Base-by-base conservation (phyloP, 2,113 vertebrate species). In the Meles meles region DNA sequence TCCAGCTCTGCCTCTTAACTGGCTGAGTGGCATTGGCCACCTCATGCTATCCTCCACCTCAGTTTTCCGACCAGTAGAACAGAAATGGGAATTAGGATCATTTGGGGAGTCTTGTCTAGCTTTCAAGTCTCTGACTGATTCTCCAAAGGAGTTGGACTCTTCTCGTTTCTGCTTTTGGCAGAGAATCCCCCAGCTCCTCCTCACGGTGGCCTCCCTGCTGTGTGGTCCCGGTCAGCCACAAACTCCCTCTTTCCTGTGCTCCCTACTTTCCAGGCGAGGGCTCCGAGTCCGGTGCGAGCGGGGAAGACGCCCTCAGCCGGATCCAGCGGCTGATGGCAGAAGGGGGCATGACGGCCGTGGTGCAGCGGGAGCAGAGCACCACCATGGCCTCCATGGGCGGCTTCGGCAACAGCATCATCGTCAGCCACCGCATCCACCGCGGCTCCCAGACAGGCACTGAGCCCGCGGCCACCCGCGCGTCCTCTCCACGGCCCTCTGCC, bases 321-420 rank as follows among this genome's bases (percentile, higher is more conserved):
- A 99, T 99, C 98, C 99, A 99, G 55, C 99, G 99, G 71, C 99
- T 99, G 93, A 99, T 99, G 96, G 99, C 99, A 0, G 99, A 99
- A 95, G 99, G 99, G 1, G 99, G 99, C 15, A 99, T 99, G 99
- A 99, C 99, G 0, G 99, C 99, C 0, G 99, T 99, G 98, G 99
- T 99, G 18, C 99, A 99, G 98, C 98, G 99, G 72, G 99, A 99
- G 98, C 99, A 99, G 99, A 99, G 99, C 98, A 99, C 99, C 98
- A 99, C 99, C 95, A 99, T 99, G 99, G 99, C 99, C 0, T 99
- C 99, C 84, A 99, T 99, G 99, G 99, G 99, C 0, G 99, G 99
- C 97, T 99, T 99, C 2, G 99, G 99, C 74, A 99, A 99, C 99
- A 99, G 99, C 98, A 99, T 99, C 98, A 99, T 99, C 0, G 99